A percentile compares a stretch with the other conserved stretches of the same genome.
Conservation (phyloP, 1,140 invertebrate species). For the Xylocopa sonorina region DNA sequence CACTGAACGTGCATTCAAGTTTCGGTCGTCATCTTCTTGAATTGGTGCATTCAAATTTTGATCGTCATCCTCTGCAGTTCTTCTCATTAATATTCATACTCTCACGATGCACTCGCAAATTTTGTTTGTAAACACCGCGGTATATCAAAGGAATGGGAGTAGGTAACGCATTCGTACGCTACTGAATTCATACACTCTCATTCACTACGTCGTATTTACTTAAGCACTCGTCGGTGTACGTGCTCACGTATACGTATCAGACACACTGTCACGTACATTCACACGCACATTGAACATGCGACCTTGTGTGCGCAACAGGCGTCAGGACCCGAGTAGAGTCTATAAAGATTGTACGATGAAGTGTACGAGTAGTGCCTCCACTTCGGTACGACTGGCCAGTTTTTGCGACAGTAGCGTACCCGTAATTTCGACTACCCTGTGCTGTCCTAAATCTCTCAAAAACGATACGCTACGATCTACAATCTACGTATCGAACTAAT, state of each 20-base stretch:
- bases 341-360: constrained; percentile 51
- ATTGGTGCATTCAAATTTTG: too few relatives aligned
- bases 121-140: too few relatives aligned
- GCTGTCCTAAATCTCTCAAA: neutral
- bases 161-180: neutral
- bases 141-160: neutral
- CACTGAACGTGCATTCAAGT: too few relatives aligned
- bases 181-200: constrained; percentile 41
- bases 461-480: neutral
- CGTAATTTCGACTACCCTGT: neutral
- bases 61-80: neutral
- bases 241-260: neutral
- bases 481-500: neutral
- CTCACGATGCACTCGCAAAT: neutral
- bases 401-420: constrained; percentile 40
- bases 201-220: constrained; percentile 44
- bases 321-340: constrained; percentile 34
- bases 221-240: too few relatives aligned
- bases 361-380: constrained; percentile 33
- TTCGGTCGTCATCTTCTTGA: too few relatives aligned
- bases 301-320: constrained; percentile 69
- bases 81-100: neutral
- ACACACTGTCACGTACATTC: neutral
- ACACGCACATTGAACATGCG: constrained; percentile 40
- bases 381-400: constrained; percentile 43